Base-by-base conservation (phyloP, 2,113 vertebrate species). In the Sclerurus mexicanus region DNA sequence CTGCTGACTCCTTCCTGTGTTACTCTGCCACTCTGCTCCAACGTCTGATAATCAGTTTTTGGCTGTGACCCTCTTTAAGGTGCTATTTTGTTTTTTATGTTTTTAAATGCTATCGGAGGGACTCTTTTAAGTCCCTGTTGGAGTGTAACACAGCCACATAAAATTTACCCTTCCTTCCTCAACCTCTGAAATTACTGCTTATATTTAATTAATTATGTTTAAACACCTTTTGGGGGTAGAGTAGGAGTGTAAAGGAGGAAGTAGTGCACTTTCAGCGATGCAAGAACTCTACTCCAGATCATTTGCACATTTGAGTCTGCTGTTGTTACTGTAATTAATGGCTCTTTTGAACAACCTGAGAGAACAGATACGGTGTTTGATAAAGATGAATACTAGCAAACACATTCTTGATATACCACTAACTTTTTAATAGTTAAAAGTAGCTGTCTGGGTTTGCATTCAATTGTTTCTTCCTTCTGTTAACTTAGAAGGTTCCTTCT, bases 311-410 rank as follows among this genome's bases (percentile, higher is more conserved):
- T 94, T 93, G 95, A 95, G 86, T 96, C 92, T 74, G 30, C 94
- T 94, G 93, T 97, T 92, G 69, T 97, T 97, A 97, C 87, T 85
- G 94, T 96, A 96, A 96, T 96, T 96, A 96, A 96, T 96, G 74
- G 93, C 96, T 98, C n/a, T 97, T 92, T 95, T 89, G 93, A 94
- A 95, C 74, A 82, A 73, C 52, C 74, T 90, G 87, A 86, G 42
- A 91, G 85, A 94, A 90, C 55, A 40, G 37, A 85, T 17, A 44
- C 1, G 23, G 63, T 95, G 75, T 94, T 91, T 92, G 89, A 59
- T 83, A 58, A 90, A 93, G 12, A 25, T 66, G 6, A 88, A 77
- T 49, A 94, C 37, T 76, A 90, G 82, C 60, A 79, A 88, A 83
- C 50, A 56, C 53, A 16, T 79, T 95, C 66, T 77, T 95, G 60